These are phyloP conservation scores for Microtus oregoni DNA, from an alignment of 2,113 vertebrate genomes.

Conservation along the genomic window DNA sequence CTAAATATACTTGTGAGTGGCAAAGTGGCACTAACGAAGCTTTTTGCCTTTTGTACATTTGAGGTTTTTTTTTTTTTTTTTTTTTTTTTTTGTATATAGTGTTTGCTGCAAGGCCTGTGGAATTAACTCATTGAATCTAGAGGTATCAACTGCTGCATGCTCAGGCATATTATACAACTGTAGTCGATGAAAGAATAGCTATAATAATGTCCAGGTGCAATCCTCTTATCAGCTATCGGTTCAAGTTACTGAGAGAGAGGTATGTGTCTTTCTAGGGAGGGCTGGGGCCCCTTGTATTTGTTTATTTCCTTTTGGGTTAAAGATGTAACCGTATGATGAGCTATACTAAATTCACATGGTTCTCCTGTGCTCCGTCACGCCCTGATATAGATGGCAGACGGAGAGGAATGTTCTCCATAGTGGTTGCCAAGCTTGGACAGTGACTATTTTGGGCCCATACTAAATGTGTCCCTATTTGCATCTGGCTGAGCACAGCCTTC, in stretches of 20 bases:
- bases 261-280: slow-evolving; percentile 60
- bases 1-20: slow-evolving; percentile 89
- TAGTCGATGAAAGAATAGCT: slow-evolving; percentile 93
- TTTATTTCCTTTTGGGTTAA: slow-evolving; percentile 81
- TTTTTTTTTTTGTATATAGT: slow-evolving; percentile 90
- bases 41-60: slow-evolving; percentile 92
- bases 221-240: slow-evolving; percentile 92
- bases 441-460: slow-evolving; percentile 70
- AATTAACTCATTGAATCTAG: slow-evolving; percentile 90
- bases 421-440: slow-evolving; percentile 78
- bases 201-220: slow-evolving; percentile 95
- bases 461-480: slow-evolving; percentile 81
- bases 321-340: slow-evolving; percentile 89
- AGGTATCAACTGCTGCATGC: slow-evolving; percentile 94
- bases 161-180: slow-evolving; percentile 92
- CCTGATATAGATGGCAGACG: slow-evolving; percentile 82
- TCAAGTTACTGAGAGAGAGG: slow-evolving; percentile 87
- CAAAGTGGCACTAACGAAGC: slow-evolving; percentile 89
- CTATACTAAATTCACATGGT: slow-evolving; percentile 88
- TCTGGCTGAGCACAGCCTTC: slow-evolving; percentile 83
- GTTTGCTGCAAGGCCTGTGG: slow-evolving; percentile 94
- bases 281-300: slow-evolving; percentile 41
- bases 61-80: slow-evolving; percentile 68
- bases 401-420: slow-evolving; percentile 77
- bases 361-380: slow-evolving; percentile 86